phyloP scores from a whole-genome alignment of 2,888 invertebrate genomes.

The Parapristionchus giblindavisi region DNA sequence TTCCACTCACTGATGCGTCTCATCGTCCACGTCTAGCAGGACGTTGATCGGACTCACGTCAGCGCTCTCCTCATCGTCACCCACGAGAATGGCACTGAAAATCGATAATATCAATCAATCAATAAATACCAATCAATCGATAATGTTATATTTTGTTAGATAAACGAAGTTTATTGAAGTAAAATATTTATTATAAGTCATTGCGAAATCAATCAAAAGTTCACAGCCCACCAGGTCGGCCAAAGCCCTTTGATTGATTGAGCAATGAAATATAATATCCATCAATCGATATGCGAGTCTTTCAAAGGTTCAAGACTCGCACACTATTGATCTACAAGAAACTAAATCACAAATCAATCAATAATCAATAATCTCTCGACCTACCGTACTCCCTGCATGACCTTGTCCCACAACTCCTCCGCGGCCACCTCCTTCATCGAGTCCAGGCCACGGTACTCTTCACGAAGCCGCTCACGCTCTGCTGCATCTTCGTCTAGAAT shows the following conservation, averaged over 20 bases:
- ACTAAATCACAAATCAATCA: too few relatives aligned
- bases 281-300: background rate
- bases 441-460: conserved; percentile 30
- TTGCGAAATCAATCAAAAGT: too few relatives aligned
- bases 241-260: background rate
- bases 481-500: conserved; percentile 12
- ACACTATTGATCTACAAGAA: background rate
- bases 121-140: too few relatives aligned
- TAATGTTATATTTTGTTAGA: too few relatives aligned
- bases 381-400: conserved; percentile 29
- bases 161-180: too few relatives aligned
- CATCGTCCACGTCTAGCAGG: conserved; percentile 48
- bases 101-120: background rate
- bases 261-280: too few relatives aligned
- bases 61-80: conserved; percentile 72
- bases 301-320: background rate
- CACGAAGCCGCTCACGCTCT: background rate
- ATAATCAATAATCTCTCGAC: too few relatives aligned
- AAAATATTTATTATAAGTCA: too few relatives aligned
- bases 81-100: conserved; percentile 71
- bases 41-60: conserved; percentile 82
- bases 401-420: conserved; percentile 41
- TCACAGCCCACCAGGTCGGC: background rate
- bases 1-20: conserved; percentile 58
- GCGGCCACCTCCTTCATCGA: conserved; percentile 39